Evolutionary conservation across 1,140 invertebrate species (phyloP), one percentile per base, ranked within the genome.

Genomic region (Nasonia longicornis): DNA sequence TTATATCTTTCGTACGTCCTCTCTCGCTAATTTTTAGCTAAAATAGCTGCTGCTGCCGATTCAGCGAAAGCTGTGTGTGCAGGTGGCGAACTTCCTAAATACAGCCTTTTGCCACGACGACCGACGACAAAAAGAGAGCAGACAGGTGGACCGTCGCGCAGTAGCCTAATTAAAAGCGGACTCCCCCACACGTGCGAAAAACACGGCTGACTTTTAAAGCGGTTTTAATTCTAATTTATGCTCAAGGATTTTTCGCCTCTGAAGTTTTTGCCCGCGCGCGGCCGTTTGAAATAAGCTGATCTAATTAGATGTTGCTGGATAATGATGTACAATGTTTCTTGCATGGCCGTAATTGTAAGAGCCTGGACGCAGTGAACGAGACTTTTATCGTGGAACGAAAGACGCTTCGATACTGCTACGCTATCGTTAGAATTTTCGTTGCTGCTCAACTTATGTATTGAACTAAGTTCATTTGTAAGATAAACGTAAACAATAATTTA

Each of bases 151-250:
- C 45, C 58, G 16, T 16, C 14, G 22, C 52, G 12, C 45, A 11
- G 38, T 42, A 14, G 42, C 20, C 73, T 75, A 75, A 75, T 75
- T 75, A 75, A 64, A 63, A 67, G 7, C n/a, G 22, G 29, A 67
- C 64, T 67, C 29, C 26, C 8, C 31, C 29, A 20, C 16, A 26
- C 52, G n/a, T 52, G 7, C 45, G 22, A 12, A 20, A 67, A n/a
- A 26, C 64, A 12, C 8, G 8, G 64, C 12, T 31, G 20, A 11
- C 63, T 66, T 42, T 66, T 14, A 31, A 67, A 67, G 10, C 73
- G 26, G 58, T n/a, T 63, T 31, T 20, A 31, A 38, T 75, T 64
- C 31, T 64, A 75, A 75, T 75, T 75, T 64, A 67, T 67, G 12
- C 64, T 67, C 0, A 12, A 11, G 8, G 10, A 67, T 26, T 29